phyloP scores from a whole-genome alignment of 2,113 vertebrate genomes.

The Rafetus swinhoei region DNA sequence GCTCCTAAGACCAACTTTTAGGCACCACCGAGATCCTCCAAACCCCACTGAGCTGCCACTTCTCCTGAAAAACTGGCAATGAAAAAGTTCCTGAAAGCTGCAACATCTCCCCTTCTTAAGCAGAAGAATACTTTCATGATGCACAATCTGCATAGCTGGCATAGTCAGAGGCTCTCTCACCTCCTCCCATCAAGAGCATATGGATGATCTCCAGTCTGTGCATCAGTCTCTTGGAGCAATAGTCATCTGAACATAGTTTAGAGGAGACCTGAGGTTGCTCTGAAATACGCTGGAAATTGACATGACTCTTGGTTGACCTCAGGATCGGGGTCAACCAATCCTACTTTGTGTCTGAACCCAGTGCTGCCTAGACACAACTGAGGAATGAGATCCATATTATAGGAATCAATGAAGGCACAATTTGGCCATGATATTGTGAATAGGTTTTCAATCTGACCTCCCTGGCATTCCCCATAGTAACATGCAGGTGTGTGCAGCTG shows the following conservation, averaged over 20 bases:
- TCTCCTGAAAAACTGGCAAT: too few species aligned
- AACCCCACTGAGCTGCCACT: too few species aligned
- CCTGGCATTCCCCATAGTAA: neutral
- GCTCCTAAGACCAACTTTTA: too few species aligned
- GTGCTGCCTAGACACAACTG: neutral
- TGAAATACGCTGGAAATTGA: neutral
- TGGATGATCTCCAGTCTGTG: neutral
- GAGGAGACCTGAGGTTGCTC: neutral
- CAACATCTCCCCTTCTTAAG: too few species aligned
- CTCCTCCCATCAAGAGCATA: too few species aligned
- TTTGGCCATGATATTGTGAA: neutral
- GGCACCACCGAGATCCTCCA: too few species aligned
- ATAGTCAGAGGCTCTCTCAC: too few species aligned
- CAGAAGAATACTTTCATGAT: too few species aligned
- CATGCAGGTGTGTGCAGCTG: neutral
- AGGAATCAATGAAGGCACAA: neutral
- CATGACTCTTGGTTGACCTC: neutral
- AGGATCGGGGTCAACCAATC: neutral
- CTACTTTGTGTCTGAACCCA: neutral
- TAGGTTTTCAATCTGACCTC: neutral
- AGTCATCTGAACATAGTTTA: neutral
- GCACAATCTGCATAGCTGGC: too few species aligned
- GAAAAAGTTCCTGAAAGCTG: too few species aligned
- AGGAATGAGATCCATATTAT: neutral
- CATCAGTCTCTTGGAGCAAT: neutral